Evolutionary conservation across 2,888 invertebrate species (phyloP).

Genomic region (Eupithecia insigniata): DNA sequence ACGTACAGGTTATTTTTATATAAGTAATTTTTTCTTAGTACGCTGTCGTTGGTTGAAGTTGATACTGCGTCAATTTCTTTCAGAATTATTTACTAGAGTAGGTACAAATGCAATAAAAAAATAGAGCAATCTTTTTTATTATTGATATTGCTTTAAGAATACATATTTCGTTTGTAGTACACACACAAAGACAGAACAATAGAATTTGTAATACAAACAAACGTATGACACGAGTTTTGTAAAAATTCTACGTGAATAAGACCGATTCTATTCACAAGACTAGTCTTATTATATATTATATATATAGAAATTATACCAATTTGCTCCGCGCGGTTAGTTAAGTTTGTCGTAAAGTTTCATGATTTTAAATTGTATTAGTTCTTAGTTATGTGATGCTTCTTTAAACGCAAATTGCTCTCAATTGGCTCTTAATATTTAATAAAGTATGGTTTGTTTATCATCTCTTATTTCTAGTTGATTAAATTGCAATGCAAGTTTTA

Average conservation of each 20-base stretch:
- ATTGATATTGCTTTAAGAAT: background rate
- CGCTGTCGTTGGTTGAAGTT: background rate
- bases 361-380: background rate
- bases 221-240: no score
- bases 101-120: no score
- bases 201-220: no score
- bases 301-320: background rate
- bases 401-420: background rate
- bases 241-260: no score
- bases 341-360: background rate
- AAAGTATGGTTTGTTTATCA: no score
- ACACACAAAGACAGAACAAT: no score
- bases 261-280: no score
- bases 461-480: no score
- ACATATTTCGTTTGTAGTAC: no score
- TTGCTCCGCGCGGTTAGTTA: background rate
- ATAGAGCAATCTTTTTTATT: background rate
- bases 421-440: background rate
- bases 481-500: no score
- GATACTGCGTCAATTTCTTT: background rate
- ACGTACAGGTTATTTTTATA: background rate
- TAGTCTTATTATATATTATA: no score
- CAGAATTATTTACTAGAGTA: background rate
- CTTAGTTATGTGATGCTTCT: background rate
- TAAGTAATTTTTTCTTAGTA: background rate